Base-by-base conservation (phyloP, 1,140 invertebrate species). In the Spodoptera frugiperda region DNA sequence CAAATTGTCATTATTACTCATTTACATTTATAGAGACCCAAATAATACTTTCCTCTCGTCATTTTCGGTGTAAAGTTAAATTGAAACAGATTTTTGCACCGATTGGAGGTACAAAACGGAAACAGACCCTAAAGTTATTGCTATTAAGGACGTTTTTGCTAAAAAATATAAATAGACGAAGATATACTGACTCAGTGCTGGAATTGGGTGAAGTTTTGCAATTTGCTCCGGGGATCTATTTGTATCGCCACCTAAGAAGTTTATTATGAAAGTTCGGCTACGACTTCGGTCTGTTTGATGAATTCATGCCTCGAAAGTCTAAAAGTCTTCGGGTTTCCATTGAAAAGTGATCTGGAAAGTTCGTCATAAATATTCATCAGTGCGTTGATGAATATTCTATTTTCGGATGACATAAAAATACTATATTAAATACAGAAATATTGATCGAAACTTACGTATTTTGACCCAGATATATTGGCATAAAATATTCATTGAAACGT, bases 191-290 rank as follows among this genome's bases (percentile, higher is more conserved):
- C 48, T n/a, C 17, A 55, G n/a, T 17, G 8, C 30, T 25, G 48
- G n/a, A 33, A 53, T 68, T 53, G 48, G 46, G 21, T 68, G 48
- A 68, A 68, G 39, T 68, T 68, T 68, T 51, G 48, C 25, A 68
- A 68, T 68, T 68, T 68, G 25, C 65, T 14, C 33, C 15, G 65
- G 53, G 48, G 46, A 53, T 53, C 9, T 68, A 33, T 68, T 53
- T 67, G 46, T 67, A 19, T n/a, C 53, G 49, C 19, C 65, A 51
- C 48, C 19, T 68, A 68, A 53, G 65, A 68, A 68, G 25, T 68
- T 68, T 68, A 68, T 68, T 68, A 33, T 33, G 65, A 33, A 53
- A 68, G 49, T 67, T 48, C 6, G 46, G 44, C 17, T 49, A 39
- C 30, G 15, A 44, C 59, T 63, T 63, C 15, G 33, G 9, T 15